A percentile compares a stretch with the other conserved stretches of the same genome.
phyloP scores from a whole-genome alignment of 37 sponge, comb jelly and placozoan species.

The Theonella swinhoei region DNA sequence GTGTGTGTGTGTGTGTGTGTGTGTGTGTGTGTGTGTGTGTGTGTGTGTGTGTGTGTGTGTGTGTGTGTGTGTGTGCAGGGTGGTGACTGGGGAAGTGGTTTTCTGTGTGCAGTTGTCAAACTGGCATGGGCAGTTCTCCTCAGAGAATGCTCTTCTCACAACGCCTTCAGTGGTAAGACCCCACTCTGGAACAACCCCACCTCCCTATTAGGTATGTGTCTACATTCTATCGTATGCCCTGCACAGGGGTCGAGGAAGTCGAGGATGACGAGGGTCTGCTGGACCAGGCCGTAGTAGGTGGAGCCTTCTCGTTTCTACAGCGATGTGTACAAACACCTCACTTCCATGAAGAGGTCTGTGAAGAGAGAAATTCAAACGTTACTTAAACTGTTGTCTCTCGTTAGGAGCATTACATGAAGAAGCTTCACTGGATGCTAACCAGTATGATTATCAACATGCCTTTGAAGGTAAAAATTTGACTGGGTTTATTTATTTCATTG shows the following conservation, averaged over 20 bases:
- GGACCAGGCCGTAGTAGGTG: constrained; percentile 44
- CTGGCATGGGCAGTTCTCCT: constrained; percentile 82
- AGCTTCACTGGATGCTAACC: constrained; percentile 73
- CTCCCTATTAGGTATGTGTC: background rate
- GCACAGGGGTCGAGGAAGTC: constrained; percentile 50
- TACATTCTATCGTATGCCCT: background rate
- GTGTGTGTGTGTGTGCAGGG: background rate
- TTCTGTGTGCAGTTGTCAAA: constrained; percentile 71
- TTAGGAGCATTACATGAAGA: constrained; percentile 70
- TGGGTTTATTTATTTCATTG: background rate
- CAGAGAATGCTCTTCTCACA: constrained; percentile 68
- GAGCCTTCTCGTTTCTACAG: constrained; percentile 67
- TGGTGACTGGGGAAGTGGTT: constrained; percentile 47
- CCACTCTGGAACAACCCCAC: background rate
- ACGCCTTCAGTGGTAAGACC: constrained; percentile 52
- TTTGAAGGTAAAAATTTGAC: constrained; percentile 14
- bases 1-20: constrained; percentile 22
- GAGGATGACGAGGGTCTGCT: constrained; percentile 80
- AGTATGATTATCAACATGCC: constrained; percentile 65
- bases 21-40: constrained; percentile 25
- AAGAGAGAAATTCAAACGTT: background rate
- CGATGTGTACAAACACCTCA: constrained; percentile 31
- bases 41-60: constrained; percentile 27
- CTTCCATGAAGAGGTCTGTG: constrained; percentile 58
- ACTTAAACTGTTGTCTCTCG: background rate